Evolutionary conservation across 2,888 invertebrate genomes (phyloP), one percentile per base, ranked within the genome.

Genomic region (Chirona hameri): DNA sequence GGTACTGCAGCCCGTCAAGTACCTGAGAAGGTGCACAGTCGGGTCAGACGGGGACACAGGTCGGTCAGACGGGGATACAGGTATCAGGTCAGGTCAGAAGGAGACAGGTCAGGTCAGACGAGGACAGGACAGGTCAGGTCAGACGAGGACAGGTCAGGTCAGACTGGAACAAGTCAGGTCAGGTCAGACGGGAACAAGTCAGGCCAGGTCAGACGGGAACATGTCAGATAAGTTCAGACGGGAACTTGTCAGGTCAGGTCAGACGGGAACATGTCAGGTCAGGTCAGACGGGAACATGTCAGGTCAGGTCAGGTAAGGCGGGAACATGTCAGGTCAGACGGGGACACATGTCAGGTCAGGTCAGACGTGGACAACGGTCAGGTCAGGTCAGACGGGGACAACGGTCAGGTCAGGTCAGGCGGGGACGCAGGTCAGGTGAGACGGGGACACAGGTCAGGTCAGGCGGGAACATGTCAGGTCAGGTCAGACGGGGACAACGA

Each of bases 1-100:
- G 90, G 88, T 97, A 99, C 88, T 98, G 97, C 0, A 98, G 89
- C 0, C 93, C 98, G 87, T 97, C 96, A 83, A 97, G 89, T 0
- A 96, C 89, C 90, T 91, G 52, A 52, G 52, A 18, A 60, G 60
- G 24, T 10, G 24, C 60, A 21, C 60, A 7, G 60, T 65, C 27
- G 14, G 65, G 60, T 57, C 57, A 60, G 60, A 9, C 24, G 60
- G 7, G 7, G 10, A 9, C n/a, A 24, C 60, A 27, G n/a, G n/a
- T 10, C 27, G 27, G 39, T 15, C 57, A 57, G 57, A 21, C 7
- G 7, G 55, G 15, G 55, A 18, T 7, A 2, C 14, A 18, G 12
- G 55, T 14, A 18, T 12, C 2, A 7, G 55, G 39, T 39, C 39
- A 39, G 39, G 7, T 39, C 39, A 39, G 4, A 39, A 2, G 39